Evolutionary conservation across 2,113 vertebrate genomes (phyloP).

Genomic region (Numida meleagris): DNA sequence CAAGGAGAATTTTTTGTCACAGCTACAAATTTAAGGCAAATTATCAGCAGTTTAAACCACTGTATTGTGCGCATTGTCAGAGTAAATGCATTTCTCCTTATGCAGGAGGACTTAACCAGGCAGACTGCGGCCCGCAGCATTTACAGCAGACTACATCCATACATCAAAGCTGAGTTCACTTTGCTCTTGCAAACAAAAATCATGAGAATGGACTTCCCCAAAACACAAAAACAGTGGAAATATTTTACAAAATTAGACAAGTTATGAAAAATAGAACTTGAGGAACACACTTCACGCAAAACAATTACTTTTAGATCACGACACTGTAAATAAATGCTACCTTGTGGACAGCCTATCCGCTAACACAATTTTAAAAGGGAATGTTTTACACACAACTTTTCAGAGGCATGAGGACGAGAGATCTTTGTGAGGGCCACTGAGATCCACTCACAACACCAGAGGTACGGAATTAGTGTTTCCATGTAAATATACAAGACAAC

Average conservation of each 20-base stretch:
- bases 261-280: neutral
- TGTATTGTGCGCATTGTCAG: neutral
- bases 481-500: neutral
- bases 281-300: neutral
- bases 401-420: neutral
- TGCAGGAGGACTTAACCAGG: too few relatives aligned
- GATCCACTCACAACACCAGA: neutral
- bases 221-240: neutral
- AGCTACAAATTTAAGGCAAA: neutral
- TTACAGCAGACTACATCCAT: neutral
- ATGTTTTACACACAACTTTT: neutral
- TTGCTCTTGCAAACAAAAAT: neutral
- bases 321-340: neutral
- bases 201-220: neutral
- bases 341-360: neutral
- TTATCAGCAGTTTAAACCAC: neutral
- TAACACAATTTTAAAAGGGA: neutral
- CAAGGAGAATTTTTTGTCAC: neutral
- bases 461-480: neutral
- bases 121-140: neutral
- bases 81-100: neutral
- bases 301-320: neutral
- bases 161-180: neutral
- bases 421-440: neutral
- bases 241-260: neutral